Conservation (phyloP, 2,888 invertebrate species). For the Acrocyrtus sp. region DNA sequence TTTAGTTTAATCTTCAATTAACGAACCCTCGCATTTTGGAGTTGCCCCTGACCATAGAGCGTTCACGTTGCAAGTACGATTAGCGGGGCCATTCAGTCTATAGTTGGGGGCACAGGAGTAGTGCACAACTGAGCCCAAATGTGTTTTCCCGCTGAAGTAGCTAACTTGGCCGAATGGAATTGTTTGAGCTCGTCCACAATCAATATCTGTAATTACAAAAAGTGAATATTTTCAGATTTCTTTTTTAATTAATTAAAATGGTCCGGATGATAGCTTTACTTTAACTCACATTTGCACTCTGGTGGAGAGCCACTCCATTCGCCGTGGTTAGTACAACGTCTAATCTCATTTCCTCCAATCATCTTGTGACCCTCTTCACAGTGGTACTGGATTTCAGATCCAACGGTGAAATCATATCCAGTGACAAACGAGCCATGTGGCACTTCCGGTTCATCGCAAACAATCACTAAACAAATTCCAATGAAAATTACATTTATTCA, state of each 20-base stretch:
- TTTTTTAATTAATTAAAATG: neutral
- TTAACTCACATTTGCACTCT: constrained; percentile 84
- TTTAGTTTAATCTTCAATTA: neutral
- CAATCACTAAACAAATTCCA: constrained; percentile 74
- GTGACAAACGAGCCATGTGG: constrained; percentile 87
- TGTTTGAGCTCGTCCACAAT: constrained; percentile 86
- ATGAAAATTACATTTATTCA: neutral
- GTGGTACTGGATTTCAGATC: constrained; percentile 86
- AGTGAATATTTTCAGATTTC: neutral
- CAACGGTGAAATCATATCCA: constrained; percentile 89
- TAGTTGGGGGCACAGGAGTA: constrained; percentile 85
- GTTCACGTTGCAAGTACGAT: constrained; percentile 78
- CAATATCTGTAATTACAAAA: constrained; percentile 75
- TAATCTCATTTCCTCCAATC: constrained; percentile 74
- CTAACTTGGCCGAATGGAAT: constrained; percentile 79
- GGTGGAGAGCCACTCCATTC: constrained; percentile 88
- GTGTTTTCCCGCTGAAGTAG: constrained; percentile 79
- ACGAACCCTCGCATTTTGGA: constrained; percentile 86
- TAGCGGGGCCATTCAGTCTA: constrained; percentile 79
- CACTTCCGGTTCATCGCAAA: constrained; percentile 87
- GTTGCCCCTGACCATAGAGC: constrained; percentile 85
- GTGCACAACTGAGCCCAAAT: constrained; percentile 81
- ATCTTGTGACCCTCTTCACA: constrained; percentile 82
- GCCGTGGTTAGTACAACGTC: constrained; percentile 79
- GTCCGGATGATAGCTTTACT: neutral